Base-by-base conservation (phyloP, 2,113 vertebrate species). In the Nannospalax galili region DNA sequence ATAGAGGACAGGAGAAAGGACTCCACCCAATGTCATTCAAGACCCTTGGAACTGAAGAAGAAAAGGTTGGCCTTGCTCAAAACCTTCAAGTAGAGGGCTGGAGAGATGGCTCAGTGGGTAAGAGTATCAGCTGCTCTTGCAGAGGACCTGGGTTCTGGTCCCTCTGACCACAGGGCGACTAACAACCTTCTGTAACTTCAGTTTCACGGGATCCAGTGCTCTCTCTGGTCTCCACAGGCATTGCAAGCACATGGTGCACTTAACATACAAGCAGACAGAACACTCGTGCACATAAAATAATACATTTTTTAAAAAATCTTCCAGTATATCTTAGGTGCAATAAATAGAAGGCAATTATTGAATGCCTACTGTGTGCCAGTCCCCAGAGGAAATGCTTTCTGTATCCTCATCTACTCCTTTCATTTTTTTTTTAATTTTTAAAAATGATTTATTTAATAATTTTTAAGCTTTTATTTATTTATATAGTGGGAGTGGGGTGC, bases 371-470 rank as follows among this genome's bases (percentile, higher is more conserved):
- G 4, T 10, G 75, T 79, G 35, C 30, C 35, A 10, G 72, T 24
- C 9, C 67, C 73, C 20, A 72, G 14, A 85, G 81, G 75, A 87
- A 92, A 96, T 73, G 58, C 58, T 88, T 88, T 87, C 80, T 9
- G 6, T 0, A 0, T 9, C 67, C 77, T 96, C 85, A 67, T 84
- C 65, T 94, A 52, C 48, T 62, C 60, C 32, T 10, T 48, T 48
- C 42, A 35, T 45, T 40, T 5, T 84, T 78, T 15, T 78, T 12
- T 67, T 45, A 58, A 58, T n/a, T n/a, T n/a, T n/a, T n/a, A n/a
- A n/a, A n/a, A n/a, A n/a, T n/a, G n/a, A n/a, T n/a, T n/a, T n/a
- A n/a, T n/a, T n/a, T n/a, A n/a, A n/a, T n/a, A n/a, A n/a, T 52
- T 52, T 52, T 52, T 52, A 52, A 52, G 11, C 48, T 7, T 52